Percentiles rank a stretch among this genome's conserved stretches.
These are phyloP conservation scores for Limonius californicus DNA, from an alignment of 1,140 invertebrate species.

Conservation along the genomic window DNA sequence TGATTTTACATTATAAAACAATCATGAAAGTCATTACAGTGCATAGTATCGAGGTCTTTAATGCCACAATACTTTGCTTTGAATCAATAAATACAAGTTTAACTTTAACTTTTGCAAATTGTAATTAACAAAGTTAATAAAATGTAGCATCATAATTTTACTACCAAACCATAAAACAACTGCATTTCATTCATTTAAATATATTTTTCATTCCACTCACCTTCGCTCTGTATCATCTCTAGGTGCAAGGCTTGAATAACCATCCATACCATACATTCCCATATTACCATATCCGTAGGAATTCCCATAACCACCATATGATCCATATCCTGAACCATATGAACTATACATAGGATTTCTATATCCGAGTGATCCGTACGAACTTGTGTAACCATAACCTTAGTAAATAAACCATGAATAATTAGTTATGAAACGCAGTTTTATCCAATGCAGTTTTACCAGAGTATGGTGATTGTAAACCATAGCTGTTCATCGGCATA, in stretches of 20 bases:
- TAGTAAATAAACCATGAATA: neutral
- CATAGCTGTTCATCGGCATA: constrained; percentile 16
- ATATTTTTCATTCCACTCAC: too few relatives aligned
- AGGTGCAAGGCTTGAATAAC: constrained; percentile 48
- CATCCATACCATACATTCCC: constrained; percentile 36
- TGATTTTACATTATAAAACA: constrained; percentile 20
- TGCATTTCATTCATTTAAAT: neutral
- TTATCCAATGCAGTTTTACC: constrained; percentile 21
- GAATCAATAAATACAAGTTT: constrained; percentile 23
- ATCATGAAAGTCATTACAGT: neutral
- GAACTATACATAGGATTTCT: constrained; percentile 5
- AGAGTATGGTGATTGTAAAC: constrained; percentile 34
- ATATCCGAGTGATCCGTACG: neutral
- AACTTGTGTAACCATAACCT: constrained; percentile 5
- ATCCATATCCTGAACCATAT: too few relatives aligned
- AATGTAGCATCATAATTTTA: too few relatives aligned
- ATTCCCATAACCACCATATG: constrained; percentile 43
- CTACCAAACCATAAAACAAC: too few relatives aligned
- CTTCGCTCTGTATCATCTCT: constrained; percentile 61
- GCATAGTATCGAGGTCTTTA: too few relatives aligned
- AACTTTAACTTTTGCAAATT: neutral
- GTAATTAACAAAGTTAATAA: too few relatives aligned
- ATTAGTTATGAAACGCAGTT: neutral
- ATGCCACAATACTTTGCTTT: too few relatives aligned
- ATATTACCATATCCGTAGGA: constrained; percentile 41